Base-by-base conservation (phyloP, 23 tunicate genomes). In the Phallusia fumigata region DNA sequence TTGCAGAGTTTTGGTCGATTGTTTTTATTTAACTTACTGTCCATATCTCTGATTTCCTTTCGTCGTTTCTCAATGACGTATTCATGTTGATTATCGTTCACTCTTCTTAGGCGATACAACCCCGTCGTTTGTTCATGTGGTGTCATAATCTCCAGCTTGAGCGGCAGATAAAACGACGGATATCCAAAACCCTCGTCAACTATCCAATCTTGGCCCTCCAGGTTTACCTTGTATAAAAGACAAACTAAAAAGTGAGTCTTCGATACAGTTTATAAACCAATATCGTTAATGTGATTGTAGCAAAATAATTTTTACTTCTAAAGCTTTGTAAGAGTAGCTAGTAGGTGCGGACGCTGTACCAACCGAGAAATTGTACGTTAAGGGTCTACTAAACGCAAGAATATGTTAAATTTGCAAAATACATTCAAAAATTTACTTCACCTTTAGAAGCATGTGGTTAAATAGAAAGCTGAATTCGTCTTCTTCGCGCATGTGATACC, bases 361-460 rank as follows among this genome's bases (percentile, higher is more conserved):
- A n/a, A n/a, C n/a, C n/a, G n/a, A n/a, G n/a, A n/a, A n/a, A n/a
- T n/a, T n/a, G n/a, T n/a, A n/a, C n/a, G n/a, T n/a, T n/a, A n/a
- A n/a, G n/a, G n/a, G n/a, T n/a, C n/a, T n/a, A n/a, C n/a, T n/a
- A n/a, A n/a, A n/a, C n/a, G n/a, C n/a, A n/a, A 40, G 47, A 5
- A 40, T 40, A 40, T 5, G 8, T 40, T 5, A 40, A 40, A 40
- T 40, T 3, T 3, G 10, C 10, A 40, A 40, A 40, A 40, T 40
- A 5, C 8, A 10, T 40, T 40, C 10, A 40, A 3, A 3, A 40
- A 5, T 3, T 3, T 40, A 5, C n/a, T 30, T 74, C 65, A 85
- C 88, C 83, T 85, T 79, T 15, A 85, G 44, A 65, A 78, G 33
- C 69, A 85, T 36, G 53, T 85, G 88, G 52, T 85, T 82, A 32